Percentiles rank a stretch among this genome's conserved stretches.
These are phyloP conservation scores for Steatocranus sp. DNA, from an alignment of 2,797 vertebrate species.

Conservation along the genomic window DNA sequence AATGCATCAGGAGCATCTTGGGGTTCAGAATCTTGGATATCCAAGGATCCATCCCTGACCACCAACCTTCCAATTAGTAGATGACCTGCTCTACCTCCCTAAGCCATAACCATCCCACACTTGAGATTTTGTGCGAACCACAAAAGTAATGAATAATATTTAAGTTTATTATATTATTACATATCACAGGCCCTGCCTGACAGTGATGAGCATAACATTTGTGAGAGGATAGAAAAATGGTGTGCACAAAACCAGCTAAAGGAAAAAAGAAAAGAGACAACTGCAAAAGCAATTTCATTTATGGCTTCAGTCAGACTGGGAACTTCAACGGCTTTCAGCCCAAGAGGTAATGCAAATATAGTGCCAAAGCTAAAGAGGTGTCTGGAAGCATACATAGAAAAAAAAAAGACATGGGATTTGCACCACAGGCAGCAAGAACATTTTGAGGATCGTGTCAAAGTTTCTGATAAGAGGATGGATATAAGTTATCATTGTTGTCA, in stretches of 20 bases:
- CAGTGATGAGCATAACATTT: not conserved
- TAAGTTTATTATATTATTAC: not conserved
- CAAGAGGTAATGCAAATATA: not conserved
- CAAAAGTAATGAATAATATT: not conserved
- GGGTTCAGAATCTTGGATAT: not conserved
- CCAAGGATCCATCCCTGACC: accelerated
- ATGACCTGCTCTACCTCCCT: accelerated
- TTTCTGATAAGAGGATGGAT: accelerated
- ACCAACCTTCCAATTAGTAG: not conserved
- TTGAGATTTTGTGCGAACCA: not conserved
- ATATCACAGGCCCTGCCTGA: not conserved
- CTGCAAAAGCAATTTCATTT: not conserved
- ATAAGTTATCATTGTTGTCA: not conserved
- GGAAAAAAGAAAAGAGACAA: not conserved
- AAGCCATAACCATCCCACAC: not conserved
- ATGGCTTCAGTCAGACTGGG: not conserved
- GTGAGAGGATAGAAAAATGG: not conserved
- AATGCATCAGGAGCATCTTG: not conserved
- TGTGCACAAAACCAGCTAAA: not conserved
- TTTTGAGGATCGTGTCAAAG: not conserved
- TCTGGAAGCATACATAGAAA: not conserved
- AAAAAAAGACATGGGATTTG: not conserved
- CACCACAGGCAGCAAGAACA: not conserved
- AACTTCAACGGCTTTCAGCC: not conserved
- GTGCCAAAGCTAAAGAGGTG: accelerated